Base-by-base conservation (phyloP, 2,888 invertebrate species). In the Syrista parreyssii region DNA sequence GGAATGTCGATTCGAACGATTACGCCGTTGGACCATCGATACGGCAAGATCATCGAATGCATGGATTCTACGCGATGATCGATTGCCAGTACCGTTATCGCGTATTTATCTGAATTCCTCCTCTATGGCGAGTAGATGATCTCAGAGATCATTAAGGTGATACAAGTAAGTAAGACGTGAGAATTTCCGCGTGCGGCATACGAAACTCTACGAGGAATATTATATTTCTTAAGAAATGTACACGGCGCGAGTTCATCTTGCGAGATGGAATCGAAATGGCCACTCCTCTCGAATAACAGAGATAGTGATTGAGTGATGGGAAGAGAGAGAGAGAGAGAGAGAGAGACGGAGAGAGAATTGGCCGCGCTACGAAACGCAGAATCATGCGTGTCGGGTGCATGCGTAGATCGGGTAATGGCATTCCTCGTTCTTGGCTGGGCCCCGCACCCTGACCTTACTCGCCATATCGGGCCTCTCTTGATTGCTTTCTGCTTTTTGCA, bases 381-480 rank as follows among this genome's bases (percentile, higher is more conserved):
- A 82, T 82, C 81, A 79, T 79, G 82, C 82, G 81, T 81, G 81
- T 80, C 79, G 79, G 79, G 80, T 72, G 78, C 81, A 79, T 81
- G 81, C 81, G 81, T 79, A 75, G 74, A 76, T 78, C 79, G 80
- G 77, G 80, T 88, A 89, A 89, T 89, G 88, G 88, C 89, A 89
- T 89, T 89, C 89, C 88, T 85, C 82, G 86, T 84, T 86, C 86
- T 86, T 84, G 84, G 86, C 86, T 83, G 84, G 82, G 82, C 82
- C 86, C 86, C 86, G 80, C 82, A 83, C 89, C 89, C 90, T 90
- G 89, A 90, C 90, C 90, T 89, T 89, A 88, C 88, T 85, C 85
- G 85, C 84, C 87, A 88, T 89, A 88, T 90, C 86, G 86, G 87
- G 86, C 82, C 84, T 83, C 85, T 84, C 87, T 85, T 88, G 89